Evolutionary conservation across 2,888 invertebrate species (phyloP).

Genomic region (Euplagia quadripunctaria): DNA sequence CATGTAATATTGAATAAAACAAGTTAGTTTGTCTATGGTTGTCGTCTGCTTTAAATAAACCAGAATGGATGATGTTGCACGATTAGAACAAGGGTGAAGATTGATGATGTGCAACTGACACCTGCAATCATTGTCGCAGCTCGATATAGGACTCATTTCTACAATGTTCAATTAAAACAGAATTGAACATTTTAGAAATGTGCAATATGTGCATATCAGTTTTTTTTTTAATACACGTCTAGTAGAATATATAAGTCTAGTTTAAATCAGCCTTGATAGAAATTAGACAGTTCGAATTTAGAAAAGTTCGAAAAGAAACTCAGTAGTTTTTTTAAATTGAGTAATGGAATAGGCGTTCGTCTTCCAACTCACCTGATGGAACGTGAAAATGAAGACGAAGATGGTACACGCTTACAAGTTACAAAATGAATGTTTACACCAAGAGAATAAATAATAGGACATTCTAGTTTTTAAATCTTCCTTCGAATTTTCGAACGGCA

Average conservation of each 20-base stretch:
- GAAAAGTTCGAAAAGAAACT: not conserved
- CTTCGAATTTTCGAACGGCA: too few relatives aligned
- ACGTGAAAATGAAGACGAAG: too few relatives aligned
- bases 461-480: too few relatives aligned
- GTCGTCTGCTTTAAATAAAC: conserved; percentile 62
- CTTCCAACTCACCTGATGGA: too few relatives aligned
- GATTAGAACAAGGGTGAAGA: conserved; percentile 77
- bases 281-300: not conserved
- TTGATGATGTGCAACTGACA: conserved; percentile 60
- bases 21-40: conserved; percentile 50
- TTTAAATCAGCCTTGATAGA: not conserved
- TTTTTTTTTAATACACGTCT: not conserved
- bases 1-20: conserved; percentile 56
- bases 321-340: too few relatives aligned
- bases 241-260: not conserved
- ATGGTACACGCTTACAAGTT: too few relatives aligned
- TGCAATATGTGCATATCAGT: not conserved
- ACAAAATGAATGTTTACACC: too few relatives aligned
- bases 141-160: conserved; percentile 19
- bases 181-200: conserved; percentile 20
- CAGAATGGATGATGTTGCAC: conserved; percentile 77
- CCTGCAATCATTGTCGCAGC: conserved; percentile 59
- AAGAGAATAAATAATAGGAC: too few relatives aligned
- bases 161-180: not conserved
- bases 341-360: too few relatives aligned